phyloP scores from a whole-genome alignment of 2,888 invertebrate genomes.

The Homarus gammarus region DNA sequence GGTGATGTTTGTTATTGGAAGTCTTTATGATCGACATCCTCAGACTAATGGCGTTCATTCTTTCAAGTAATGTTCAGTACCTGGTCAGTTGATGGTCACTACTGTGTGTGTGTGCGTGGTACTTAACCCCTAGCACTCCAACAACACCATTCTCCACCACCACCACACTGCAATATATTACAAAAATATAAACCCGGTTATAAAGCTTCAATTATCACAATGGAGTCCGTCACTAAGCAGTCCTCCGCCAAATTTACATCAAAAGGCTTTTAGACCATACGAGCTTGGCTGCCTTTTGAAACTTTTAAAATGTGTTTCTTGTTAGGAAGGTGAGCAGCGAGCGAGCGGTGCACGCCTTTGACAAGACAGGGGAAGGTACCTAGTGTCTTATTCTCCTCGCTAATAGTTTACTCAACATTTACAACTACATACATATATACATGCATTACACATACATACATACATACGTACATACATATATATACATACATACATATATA shows the following conservation, averaged over 20 bases:
- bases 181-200: neutral
- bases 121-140: neutral
- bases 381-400: neutral
- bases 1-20: conserved; percentile 71
- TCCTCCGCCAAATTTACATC: conserved; percentile 45
- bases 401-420: neutral
- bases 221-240: conserved; percentile 25
- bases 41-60: conserved; percentile 68
- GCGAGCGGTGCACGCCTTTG: neutral
- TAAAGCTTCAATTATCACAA: conserved; percentile 23
- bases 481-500: neutral
- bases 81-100: conserved; percentile 23
- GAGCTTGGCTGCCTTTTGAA: neutral
- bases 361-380: conserved; percentile 9
- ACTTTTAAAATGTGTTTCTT: neutral
- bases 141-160: neutral
- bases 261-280: conserved; percentile 37
- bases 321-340: neutral
- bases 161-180: neutral
- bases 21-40: conserved; percentile 70
- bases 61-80: conserved; percentile 50
- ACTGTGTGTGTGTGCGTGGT: neutral
- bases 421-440: neutral
- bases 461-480: neutral
- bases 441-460: neutral